Evolutionary conservation across 35 echinoderm and acorn worm species (phyloP).

Genomic region (Ophiothrix spiculata): DNA sequence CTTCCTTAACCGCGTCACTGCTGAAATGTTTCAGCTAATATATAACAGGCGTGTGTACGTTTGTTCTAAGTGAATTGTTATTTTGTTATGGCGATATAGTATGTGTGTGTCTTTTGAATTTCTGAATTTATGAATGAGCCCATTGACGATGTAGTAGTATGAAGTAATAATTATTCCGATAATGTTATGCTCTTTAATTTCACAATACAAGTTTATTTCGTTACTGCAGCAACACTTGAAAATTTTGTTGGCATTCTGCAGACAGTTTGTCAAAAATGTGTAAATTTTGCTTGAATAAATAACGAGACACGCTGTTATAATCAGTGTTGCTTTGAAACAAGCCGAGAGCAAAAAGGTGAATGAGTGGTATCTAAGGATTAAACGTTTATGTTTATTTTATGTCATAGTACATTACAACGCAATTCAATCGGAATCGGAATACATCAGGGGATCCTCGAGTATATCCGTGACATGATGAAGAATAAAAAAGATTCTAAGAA

Average conservation of each 20-base stretch:
- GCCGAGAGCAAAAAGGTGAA: neutral
- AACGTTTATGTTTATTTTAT: constrained; percentile 7
- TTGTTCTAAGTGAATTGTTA: neutral
- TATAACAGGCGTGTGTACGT: neutral
- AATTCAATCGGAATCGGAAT: neutral
- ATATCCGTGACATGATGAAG: too few relatives aligned
- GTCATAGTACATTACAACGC: neutral
- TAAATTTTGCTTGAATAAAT: neutral
- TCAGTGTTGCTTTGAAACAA: neutral
- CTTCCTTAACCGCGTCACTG: neutral
- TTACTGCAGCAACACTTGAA: neutral
- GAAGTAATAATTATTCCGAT: neutral
- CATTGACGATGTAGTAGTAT: neutral
- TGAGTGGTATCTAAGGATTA: constrained; percentile 1
- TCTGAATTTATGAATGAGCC: neutral
- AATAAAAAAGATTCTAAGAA: too few relatives aligned
- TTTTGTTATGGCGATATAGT: neutral
- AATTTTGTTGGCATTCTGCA: neutral
- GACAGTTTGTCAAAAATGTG: neutral
- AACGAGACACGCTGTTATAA: neutral
- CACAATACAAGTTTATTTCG: neutral
- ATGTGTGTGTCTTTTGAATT: neutral
- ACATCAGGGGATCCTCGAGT: too few relatives aligned
- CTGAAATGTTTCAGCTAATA: neutral
- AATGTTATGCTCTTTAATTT: neutral